Conservation (phyloP, 1,140 invertebrate genomes). For the Scaptodrosophila lebanonensis region DNA sequence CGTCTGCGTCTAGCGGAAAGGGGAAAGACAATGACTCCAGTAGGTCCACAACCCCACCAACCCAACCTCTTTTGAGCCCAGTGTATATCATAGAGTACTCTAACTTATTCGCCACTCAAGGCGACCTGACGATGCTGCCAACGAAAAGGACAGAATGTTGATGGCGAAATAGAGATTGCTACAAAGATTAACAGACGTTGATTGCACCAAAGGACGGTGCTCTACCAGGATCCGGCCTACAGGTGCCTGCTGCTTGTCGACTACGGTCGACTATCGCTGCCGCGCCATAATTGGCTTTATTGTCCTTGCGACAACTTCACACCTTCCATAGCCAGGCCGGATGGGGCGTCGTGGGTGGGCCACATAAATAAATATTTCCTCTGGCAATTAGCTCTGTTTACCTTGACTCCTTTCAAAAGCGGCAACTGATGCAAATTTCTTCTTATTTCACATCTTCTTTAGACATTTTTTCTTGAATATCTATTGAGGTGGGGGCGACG, state of each 20-base stretch:
- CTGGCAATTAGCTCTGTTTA: constrained; percentile 53
- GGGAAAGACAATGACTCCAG: constrained; percentile 11
- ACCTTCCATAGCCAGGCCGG: constrained; percentile 20
- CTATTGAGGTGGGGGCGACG: too few relatives aligned
- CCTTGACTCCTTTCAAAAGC: too few relatives aligned
- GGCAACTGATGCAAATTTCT: too few relatives aligned
- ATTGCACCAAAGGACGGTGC: constrained; percentile 57
- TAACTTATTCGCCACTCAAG: too few relatives aligned
- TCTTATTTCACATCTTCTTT: too few relatives aligned
- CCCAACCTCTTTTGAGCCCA: neutral
- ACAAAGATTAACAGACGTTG: constrained; percentile 70
- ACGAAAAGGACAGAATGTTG: constrained; percentile 14
- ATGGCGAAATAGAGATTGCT: constrained; percentile 61
- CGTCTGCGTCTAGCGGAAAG: constrained; percentile 54
- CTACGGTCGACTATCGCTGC: constrained; percentile 15
- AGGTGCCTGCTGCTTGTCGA: constrained; percentile 14
- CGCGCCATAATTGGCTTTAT: constrained; percentile 58
- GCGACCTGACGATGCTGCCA: too few relatives aligned
- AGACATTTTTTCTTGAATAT: too few relatives aligned
- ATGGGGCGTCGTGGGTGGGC: neutral
- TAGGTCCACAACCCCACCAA: neutral
- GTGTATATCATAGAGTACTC: too few relatives aligned
- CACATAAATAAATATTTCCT: constrained; percentile 54
- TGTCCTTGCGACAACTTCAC: constrained; percentile 55
- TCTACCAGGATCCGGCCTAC: constrained; percentile 23